Percentiles rank a stretch among this genome's conserved stretches.
These are phyloP conservation scores for Alligator mississippiensis DNA, from an alignment of 2,113 vertebrate species.

Conservation along the genomic window DNA sequence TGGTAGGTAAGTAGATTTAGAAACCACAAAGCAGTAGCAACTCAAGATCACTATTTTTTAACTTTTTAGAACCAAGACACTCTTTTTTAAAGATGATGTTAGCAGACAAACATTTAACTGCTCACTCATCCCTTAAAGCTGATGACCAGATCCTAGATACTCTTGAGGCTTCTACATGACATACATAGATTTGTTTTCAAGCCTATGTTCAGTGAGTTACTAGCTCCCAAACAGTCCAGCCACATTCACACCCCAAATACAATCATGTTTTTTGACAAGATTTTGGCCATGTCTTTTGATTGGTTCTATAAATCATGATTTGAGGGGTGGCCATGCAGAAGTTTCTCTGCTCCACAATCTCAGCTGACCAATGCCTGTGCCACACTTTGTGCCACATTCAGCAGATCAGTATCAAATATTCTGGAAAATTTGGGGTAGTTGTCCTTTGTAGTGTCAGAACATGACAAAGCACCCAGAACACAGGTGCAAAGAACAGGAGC, in stretches of 20 bases:
- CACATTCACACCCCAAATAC: not conserved
- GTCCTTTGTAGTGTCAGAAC: not conserved
- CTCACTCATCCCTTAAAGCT: not conserved
- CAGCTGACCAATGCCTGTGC: not conserved
- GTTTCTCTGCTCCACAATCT: not conserved
- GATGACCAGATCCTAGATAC: not conserved
- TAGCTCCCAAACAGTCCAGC: not conserved
- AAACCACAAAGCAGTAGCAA: not conserved
- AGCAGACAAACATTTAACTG: not conserved
- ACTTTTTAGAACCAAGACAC: not conserved
- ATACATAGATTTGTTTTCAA: not conserved
- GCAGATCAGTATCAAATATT: not conserved
- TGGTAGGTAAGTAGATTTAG: conserved; percentile 28
- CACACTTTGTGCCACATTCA: not conserved
- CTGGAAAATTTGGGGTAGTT: not conserved
- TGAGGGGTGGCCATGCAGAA: not conserved
- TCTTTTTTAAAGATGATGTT: not conserved
- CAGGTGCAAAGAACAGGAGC: too few relatives aligned
- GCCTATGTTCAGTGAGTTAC: not conserved
- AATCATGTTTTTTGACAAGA: not conserved
- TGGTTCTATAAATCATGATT: not conserved
- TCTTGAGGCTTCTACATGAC: not conserved
- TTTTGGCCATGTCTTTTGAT: not conserved
- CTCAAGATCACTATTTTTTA: conserved; percentile 2
- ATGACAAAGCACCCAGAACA: not conserved